A percentile compares a stretch with the other conserved stretches of the same genome.
Evolutionary conservation across 1,140 invertebrate species (phyloP).

Genomic region (Caenorhabditis tropicalis): DNA sequence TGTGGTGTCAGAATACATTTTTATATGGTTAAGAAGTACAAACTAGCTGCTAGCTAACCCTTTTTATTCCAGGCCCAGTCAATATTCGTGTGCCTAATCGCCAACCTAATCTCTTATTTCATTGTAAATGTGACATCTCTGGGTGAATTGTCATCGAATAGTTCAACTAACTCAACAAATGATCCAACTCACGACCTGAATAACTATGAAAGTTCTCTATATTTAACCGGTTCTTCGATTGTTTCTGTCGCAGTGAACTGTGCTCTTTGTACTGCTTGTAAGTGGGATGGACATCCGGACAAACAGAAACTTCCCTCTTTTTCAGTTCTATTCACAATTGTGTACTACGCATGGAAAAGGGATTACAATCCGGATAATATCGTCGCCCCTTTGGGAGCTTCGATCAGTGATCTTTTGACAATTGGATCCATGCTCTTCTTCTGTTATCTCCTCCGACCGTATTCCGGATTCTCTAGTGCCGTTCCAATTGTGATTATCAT

Average conservation of each 20-base stretch:
- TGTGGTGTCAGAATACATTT: too few relatives aligned
- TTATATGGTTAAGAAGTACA: too few relatives aligned
- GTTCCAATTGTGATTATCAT: neutral
- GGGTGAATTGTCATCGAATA: neutral
- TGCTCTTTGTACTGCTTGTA: neutral
- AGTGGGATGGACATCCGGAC: neutral
- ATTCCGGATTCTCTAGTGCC: conserved; percentile 6
- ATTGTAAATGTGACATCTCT: neutral
- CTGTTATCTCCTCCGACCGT: conserved; percentile 16
- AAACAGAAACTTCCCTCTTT: neutral
- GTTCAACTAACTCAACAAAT: neutral
- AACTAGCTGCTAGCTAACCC: neutral
- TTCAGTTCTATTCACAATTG: conserved; percentile 19
- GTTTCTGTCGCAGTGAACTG: neutral
- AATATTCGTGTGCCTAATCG: neutral
- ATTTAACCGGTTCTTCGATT: neutral
- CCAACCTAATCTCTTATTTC: neutral
- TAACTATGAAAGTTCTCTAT: neutral
- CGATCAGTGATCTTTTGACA: neutral
- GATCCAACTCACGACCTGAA: neutral
- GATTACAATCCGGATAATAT: conserved; percentile 25
- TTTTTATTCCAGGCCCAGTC: neutral
- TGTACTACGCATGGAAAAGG: conserved; percentile 2
- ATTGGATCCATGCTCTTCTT: conserved; percentile 23
- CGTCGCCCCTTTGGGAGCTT: neutral